A percentile compares a stretch with the other conserved stretches of the same genome.
Conservation (phyloP, 2,888 invertebrate species). For the Bellardia pandia region DNA sequence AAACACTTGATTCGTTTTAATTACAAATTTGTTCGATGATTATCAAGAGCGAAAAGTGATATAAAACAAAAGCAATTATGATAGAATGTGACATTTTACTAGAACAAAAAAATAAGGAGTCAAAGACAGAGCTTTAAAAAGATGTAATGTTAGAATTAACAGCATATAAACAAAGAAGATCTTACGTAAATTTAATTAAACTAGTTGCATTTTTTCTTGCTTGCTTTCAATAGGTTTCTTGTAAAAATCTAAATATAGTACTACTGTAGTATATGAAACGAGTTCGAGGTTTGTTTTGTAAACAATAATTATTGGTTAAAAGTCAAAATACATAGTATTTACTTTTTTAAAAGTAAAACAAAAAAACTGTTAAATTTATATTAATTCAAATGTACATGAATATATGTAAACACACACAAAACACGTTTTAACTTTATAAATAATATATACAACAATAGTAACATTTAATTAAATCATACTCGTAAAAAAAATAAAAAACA, state of each 20-base stretch:
- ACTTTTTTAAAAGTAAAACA: background rate
- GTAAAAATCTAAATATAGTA: background rate
- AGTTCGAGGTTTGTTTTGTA: conserved; percentile 7
- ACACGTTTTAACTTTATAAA: conserved; percentile 3
- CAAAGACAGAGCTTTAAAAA: background rate
- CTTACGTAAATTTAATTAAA: too few species aligned
- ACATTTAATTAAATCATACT: background rate
- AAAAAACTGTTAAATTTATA: background rate
- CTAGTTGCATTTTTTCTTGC: too few species aligned
- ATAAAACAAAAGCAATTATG: background rate
- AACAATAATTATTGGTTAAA: conserved; percentile 5
- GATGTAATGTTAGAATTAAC: background rate
- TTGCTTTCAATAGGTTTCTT: background rate
- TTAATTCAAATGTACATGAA: background rate
- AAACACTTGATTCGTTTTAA: conserved; percentile 10
- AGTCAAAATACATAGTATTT: background rate
- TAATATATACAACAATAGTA: background rate
- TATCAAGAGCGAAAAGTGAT: background rate
- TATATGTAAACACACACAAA: too few species aligned
- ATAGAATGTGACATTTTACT: background rate
- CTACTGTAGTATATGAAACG: background rate
- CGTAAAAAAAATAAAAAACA: background rate
- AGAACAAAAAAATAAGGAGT: background rate
- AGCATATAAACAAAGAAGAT: too few species aligned
- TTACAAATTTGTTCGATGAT: background rate